Conservation (phyloP, 2,113 vertebrate genomes). For the Lophotis ruficrista region DNA sequence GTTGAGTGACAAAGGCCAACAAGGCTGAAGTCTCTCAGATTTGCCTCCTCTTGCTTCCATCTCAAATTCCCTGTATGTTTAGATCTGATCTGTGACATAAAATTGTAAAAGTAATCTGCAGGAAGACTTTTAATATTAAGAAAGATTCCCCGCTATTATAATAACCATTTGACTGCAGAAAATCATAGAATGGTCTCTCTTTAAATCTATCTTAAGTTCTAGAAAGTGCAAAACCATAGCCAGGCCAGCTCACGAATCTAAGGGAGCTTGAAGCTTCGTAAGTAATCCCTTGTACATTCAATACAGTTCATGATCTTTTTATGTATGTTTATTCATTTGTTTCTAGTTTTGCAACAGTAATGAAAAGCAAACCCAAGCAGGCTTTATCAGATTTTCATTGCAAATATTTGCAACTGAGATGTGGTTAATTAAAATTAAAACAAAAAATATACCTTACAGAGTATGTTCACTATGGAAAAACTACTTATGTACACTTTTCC, state of each 20-base stretch:
- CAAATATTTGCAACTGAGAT: constrained; percentile 44
- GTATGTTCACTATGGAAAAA: background rate
- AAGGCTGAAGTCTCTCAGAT: background rate
- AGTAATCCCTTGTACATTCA: background rate
- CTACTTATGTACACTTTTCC: background rate
- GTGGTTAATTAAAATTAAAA: constrained; percentile 35
- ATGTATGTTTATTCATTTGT: constrained; percentile 50
- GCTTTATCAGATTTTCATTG: constrained; percentile 52
- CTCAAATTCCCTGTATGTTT: background rate
- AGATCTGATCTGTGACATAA: background rate
- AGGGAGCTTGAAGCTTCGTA: constrained; percentile 3
- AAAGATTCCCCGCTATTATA: background rate
- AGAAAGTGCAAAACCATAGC: background rate
- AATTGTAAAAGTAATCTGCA: background rate
- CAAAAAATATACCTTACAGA: background rate
- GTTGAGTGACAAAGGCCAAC: background rate
- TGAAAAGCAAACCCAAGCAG: constrained; percentile 32
- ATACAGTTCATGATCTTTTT: constrained; percentile 17
- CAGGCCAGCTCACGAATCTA: background rate
- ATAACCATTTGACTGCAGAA: background rate
- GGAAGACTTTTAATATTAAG: background rate
- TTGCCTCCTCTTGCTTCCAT: background rate
- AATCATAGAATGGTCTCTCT: background rate
- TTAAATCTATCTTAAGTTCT: background rate
- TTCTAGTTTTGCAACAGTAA: constrained; percentile 50